Evolutionary conservation across 2,113 vertebrate species (phyloP).

Genomic region (Podarcis raffonei): DNA sequence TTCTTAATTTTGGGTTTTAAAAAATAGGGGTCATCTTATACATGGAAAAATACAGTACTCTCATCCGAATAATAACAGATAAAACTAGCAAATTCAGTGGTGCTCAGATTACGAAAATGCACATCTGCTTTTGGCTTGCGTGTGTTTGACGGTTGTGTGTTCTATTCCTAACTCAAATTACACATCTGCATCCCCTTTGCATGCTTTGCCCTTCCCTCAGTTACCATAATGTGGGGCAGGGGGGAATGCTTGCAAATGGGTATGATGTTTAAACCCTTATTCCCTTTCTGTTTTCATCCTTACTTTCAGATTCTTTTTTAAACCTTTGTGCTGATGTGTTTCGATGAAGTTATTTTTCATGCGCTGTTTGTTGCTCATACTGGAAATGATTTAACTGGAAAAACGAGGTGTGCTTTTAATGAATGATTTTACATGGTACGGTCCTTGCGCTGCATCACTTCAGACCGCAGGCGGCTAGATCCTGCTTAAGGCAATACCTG

Average conservation of each 20-base stretch:
- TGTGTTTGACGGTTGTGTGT: not conserved
- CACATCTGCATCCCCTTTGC: not conserved
- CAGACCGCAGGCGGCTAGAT: not conserved
- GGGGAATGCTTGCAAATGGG: not conserved
- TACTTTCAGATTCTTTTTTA: not conserved
- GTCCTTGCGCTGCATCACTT: not conserved
- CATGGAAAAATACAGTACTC: not conserved
- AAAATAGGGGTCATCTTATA: no score
- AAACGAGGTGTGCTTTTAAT: not conserved
- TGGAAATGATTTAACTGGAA: not conserved
- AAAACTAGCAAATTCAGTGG: not conserved
- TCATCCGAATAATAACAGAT: not conserved
- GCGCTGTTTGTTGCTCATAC: not conserved
- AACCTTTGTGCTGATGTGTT: not conserved
- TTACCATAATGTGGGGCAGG: not conserved
- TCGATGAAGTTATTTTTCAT: not conserved
- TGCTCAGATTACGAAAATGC: not conserved
- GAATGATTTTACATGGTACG: not conserved
- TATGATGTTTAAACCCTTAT: not conserved
- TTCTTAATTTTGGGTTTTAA: no score
- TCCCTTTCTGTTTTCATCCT: not conserved
- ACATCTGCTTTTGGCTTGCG: no score
- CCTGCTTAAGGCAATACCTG: no score
- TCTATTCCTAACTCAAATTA: no score
- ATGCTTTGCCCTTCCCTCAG: not conserved